Base-by-base conservation (phyloP, 2,113 vertebrate genomes). In the Elgaria multicarinata region DNA sequence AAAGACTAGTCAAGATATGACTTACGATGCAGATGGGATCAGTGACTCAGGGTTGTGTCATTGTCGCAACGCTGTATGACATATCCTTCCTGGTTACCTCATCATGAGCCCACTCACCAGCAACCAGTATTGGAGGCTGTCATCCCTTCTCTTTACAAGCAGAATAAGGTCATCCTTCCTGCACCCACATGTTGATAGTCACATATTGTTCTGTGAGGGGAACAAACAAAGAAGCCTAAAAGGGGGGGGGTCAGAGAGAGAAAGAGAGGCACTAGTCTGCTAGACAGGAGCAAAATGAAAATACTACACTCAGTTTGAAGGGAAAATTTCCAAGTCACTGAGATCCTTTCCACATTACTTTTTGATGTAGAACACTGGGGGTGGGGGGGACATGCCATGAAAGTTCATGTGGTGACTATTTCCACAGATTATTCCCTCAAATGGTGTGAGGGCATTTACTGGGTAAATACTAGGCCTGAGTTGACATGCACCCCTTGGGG, bases 381-480 rank as follows among this genome's bases (percentile, higher is more conserved):
- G n/a, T n/a, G n/a, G n/a, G n/a, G n/a, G n/a, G n/a, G n/a, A 26
- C 62, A 28, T 28, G 66, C 9, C 62, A 39, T 24, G 20, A 46
- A 46, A 66, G 39, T 64, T 20, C n/a, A 1, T 62, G 72, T 64
- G 1, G 14, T 22, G 50, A 39, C 0, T 10, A 5, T 76, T 10
- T 58, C 62, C 53, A 22, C 7, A 88, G 66, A 89, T 83, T 16
- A 0, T 50, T 3, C 2, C 4, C n/a, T 88, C 62, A 88, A 67
- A 42, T 31, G 22, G 2, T 14, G 6, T 36, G 2, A 85, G 0
- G 31, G 6, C 8, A 39, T 0, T 0, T 33, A 0, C 24, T 84
- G 44, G 77, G 39, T 39, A 79, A 84, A 20, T 24, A 80, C 50
- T 64, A 87, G 13, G 81, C 24, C 0, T 14, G 24, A 44, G 2